phyloP scores from a whole-genome alignment of 2,888 invertebrate genomes.

The Cosmia trapezina region DNA sequence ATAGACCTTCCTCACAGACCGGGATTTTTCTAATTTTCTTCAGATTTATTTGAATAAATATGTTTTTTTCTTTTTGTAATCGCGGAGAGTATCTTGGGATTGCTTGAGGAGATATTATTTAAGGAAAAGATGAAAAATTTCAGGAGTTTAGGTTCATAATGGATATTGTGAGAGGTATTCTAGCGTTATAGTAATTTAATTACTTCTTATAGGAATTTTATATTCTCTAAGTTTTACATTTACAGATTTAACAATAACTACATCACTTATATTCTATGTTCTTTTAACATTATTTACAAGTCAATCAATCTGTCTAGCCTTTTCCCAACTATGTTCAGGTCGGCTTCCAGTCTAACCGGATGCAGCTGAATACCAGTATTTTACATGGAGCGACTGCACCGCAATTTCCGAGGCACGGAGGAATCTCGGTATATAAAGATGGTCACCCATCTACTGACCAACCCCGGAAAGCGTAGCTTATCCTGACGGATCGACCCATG shows the following conservation, averaged over 20 bases:
- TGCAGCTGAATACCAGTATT: too few species aligned
- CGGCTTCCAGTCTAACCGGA: too few species aligned
- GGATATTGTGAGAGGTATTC: neutral
- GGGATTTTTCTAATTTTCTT: constrained; percentile 36
- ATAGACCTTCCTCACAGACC: constrained; percentile 4
- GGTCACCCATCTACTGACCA: too few species aligned
- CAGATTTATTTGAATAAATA: constrained; percentile 43
- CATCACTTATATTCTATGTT: too few species aligned
- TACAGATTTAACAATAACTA: neutral
- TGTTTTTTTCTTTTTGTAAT: constrained; percentile 23
- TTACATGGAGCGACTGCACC: too few species aligned
- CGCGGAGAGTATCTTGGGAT: constrained; percentile 6
- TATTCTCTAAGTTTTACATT: neutral
- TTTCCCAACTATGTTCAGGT: too few species aligned
- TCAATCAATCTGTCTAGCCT: too few species aligned
- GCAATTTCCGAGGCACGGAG: too few species aligned
- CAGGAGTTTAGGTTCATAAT: neutral
- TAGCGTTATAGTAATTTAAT: neutral
- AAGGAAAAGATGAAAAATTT: constrained; percentile 6
- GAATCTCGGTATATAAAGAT: too few species aligned
- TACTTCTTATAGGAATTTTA: neutral
- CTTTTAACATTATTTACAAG: neutral
- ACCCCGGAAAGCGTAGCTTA: too few species aligned
- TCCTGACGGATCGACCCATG: too few species aligned
- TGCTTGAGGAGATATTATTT: constrained; percentile 30